Evolutionary conservation across 2,113 vertebrate species (phyloP).

Genomic region (Callaeas wilsoni): DNA sequence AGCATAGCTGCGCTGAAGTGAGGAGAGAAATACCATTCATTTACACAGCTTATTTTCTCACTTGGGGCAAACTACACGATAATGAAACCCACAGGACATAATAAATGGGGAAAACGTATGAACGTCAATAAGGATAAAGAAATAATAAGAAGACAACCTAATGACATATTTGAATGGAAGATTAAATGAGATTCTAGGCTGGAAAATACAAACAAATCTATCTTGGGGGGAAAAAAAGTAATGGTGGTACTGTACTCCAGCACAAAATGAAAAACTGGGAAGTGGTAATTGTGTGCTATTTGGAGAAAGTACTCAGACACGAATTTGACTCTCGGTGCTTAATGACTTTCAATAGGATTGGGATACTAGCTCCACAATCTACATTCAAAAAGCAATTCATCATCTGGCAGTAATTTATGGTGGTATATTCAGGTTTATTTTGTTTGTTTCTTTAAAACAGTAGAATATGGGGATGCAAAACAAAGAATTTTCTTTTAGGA

Average conservation of each 20-base stretch:
- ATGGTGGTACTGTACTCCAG: neutral
- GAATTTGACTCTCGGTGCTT: neutral
- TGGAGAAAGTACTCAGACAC: neutral
- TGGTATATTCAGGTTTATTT: neutral
- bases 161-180: neutral
- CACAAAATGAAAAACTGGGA: neutral
- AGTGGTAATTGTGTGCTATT: neutral
- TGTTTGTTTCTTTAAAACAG: neutral
- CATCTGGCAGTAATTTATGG: neutral
- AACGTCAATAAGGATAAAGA: neutral
- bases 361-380: neutral
- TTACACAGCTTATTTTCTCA: neutral
- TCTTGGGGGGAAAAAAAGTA: neutral
- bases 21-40: neutral
- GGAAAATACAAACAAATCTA: neutral
- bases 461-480: neutral
- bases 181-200: neutral
- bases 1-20: neutral
- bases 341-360: neutral
- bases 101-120: neutral
- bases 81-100: neutral
- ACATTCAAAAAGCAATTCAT: neutral
- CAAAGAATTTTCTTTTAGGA: neutral
- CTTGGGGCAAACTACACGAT: neutral
- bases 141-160: neutral